Evolutionary conservation across 2,888 invertebrate species (phyloP).

Genomic region (Eupithecia tripunctaria): DNA sequence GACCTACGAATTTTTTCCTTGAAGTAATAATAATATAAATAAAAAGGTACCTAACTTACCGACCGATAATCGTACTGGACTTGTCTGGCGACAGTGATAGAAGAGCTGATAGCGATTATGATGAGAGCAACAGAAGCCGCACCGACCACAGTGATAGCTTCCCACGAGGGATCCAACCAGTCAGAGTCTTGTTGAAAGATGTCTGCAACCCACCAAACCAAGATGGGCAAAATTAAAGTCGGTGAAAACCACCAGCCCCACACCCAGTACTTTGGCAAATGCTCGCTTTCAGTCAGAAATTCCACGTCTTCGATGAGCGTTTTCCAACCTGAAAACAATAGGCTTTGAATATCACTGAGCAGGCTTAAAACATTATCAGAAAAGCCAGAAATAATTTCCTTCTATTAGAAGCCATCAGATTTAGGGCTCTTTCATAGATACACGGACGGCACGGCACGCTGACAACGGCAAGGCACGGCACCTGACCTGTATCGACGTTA

Average conservation of each 20-base stretch:
- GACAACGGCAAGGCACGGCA: too few relatives aligned
- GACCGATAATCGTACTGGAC: constrained; percentile 66
- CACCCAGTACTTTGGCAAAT: constrained; percentile 60
- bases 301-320: constrained; percentile 68
- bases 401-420: not conserved
- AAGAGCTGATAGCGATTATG: constrained; percentile 54
- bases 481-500: too few relatives aligned
- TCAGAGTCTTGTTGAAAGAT: constrained; percentile 39
- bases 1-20: too few relatives aligned
- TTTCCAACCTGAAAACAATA: constrained; percentile 62
- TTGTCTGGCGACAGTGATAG: constrained; percentile 62
- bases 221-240: constrained; percentile 52
- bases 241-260: constrained; percentile 67
- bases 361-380: not conserved
- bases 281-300: constrained; percentile 60
- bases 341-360: not conserved
- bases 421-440: too few relatives aligned
- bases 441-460: too few relatives aligned
- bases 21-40: too few relatives aligned
- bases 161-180: constrained; percentile 60
- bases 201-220: constrained; percentile 63
- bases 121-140: constrained; percentile 44
- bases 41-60: constrained; percentile 54
- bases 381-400: not conserved
- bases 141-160: constrained; percentile 47